Base-by-base conservation (phyloP, 1,140 invertebrate species). In the Zaprionus taronus region DNA sequence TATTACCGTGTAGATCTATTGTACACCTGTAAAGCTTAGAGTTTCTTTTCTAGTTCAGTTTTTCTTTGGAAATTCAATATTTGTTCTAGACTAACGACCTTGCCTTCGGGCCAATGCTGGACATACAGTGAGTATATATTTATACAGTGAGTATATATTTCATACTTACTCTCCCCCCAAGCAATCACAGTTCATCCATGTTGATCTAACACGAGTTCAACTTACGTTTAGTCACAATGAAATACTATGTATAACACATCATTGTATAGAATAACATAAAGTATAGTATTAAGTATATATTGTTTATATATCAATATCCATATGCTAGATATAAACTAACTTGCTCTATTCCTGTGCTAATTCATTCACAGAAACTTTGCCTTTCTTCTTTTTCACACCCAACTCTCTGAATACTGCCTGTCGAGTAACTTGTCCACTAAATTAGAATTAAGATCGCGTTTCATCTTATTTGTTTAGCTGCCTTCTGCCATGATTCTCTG, bases 391-490 rank as follows among this genome's bases (percentile, higher is more conserved):
- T 70, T 56, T 68, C 26, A 24, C 38, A 44, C 38, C 38, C 38
- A 44, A 44, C 34, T 36, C 36, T 38, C 36, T 38, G 36, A 38
- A 38, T 38, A 12, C 17, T 49, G 26, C 64, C 26, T 63, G 47
- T 64, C 78, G 65, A 71, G 75, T 66, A 75, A 73, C 75, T 77
- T 85, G 81, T 89, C 82, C 79, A 90, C 70, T 90, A 89, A 91
- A 89, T 89, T 81, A 89, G 85, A 82, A 89, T 89, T 85, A 89
- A 79, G 72, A 84, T 70, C 56, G 56, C 36, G 53, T 62, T 74
- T 69, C 34, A 20, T 34, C 22, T 57, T 71, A 57, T 63, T 71
- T 75, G 67, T 64, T 58, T 72, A 31, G 17, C 47, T 22, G 3
- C 17, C n/a, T 1, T 9, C 11, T 47, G 3, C 41, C 41, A 14